Percentiles rank a stretch among this genome's conserved stretches.
Evolutionary conservation across 2,797 vertebrate species (phyloP).

Genomic region (Acanthiza pusilla): DNA sequence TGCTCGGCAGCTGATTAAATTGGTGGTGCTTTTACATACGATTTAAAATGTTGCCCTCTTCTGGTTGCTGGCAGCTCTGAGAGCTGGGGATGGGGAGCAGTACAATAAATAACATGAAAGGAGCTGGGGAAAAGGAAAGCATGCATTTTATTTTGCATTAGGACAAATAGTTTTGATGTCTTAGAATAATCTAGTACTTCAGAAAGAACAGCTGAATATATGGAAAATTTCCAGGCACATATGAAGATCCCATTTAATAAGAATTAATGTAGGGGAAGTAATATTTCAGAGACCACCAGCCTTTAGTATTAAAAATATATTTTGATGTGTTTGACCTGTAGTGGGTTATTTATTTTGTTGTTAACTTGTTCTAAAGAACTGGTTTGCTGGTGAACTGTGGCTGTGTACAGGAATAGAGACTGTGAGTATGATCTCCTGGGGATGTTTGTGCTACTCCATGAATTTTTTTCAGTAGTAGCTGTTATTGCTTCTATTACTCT

Average conservation of each 20-base stretch:
- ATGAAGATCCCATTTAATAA: background rate
- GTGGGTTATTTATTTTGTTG: background rate
- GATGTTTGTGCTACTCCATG: background rate
- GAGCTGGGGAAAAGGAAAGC: background rate
- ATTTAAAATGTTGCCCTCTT: conserved; percentile 68
- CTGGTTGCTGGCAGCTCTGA: background rate
- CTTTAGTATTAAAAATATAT: background rate
- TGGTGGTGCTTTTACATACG: background rate
- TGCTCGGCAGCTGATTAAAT: background rate
- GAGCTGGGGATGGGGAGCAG: background rate
- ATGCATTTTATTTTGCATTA: background rate
- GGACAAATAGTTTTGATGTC: background rate
- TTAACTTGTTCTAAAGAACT: background rate
- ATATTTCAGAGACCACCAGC: background rate
- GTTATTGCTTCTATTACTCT: background rate
- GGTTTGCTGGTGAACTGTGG: background rate
- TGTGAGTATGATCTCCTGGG: background rate
- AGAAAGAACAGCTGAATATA: background rate
- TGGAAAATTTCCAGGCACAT: background rate
- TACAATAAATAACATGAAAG: rapidly evolving
- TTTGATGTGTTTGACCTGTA: background rate
- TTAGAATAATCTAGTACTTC: background rate
- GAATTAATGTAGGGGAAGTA: background rate
- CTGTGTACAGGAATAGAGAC: background rate
- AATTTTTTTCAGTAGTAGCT: background rate